Evolutionary conservation across 2,888 invertebrate genomes (phyloP), one percentile per base, ranked within the genome.

Genomic region (Fissipunctia ypsillon): DNA sequence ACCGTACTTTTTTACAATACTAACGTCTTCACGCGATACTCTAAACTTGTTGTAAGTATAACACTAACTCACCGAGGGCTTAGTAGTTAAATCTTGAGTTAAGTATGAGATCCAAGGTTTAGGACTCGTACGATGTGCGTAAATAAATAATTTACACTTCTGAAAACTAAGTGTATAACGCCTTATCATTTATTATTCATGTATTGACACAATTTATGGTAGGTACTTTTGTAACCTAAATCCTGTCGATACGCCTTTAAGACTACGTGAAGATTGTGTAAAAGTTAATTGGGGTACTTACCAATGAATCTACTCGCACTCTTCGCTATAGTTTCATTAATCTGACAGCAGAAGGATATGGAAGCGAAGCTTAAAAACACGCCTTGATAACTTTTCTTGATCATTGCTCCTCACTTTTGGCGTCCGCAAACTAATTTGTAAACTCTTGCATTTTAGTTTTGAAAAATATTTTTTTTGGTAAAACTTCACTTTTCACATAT

Each of bases 261-360:
- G 54, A 68, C 19, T 57, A 57, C 25, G 50, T 45, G 50, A 73
- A 77, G 76, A 70, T 38, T 50, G 41, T n/a, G 65, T 59, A 65
- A 69, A 80, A 76, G 43, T 70, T 67, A 45, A 67, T 60, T 68
- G 43, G 56, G 31, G 43, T 74, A 90, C 95, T 95, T 80, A 96
- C 96, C 96, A 80, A 95, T 95, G 88, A 93, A 96, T 85, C 96
- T 91, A 88, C 95, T 96, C 43, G 96, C 95, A 83, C 95, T 95
- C 81, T 96, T 96, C 25, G 96, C 96, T 91, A 95, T 92, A 88
- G 95, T 96, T 91, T 96, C 96, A 75, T 93, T 95, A 31, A 96
- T 92, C 85, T 96, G 96, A 89, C 96, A 96, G 91, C 96, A 95
- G 88, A 96, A 95, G 83, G 96, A 95, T 82, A 96, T 94, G 57